phyloP scores from a whole-genome alignment of 2,888 invertebrate species.

The Drosophila tripunctata region DNA sequence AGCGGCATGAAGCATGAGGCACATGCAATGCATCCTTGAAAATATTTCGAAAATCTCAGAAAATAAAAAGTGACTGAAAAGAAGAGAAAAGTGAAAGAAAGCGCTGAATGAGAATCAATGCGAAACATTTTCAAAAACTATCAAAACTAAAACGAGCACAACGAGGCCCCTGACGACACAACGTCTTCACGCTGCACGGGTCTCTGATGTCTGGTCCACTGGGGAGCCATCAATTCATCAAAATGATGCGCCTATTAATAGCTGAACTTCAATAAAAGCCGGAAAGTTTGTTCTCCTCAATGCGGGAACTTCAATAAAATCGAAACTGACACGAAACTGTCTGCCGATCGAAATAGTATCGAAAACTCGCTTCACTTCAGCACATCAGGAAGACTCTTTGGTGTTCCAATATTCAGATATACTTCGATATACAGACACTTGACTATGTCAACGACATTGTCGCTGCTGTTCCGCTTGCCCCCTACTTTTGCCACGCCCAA shows the following conservation, averaged over 20 bases:
- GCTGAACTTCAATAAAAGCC: conserved; percentile 76
- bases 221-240: conserved; percentile 80
- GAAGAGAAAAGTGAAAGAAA: conserved; percentile 33
- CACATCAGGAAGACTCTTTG: not conserved
- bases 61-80: conserved; percentile 32
- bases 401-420: not conserved
- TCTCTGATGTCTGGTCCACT: conserved; percentile 50
- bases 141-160: conserved; percentile 66
- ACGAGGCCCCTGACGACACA: conserved; percentile 43
- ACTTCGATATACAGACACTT: conserved; percentile 18
- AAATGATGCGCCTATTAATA: conserved; percentile 67
- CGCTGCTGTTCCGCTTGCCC: conserved; percentile 29
- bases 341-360: not conserved
- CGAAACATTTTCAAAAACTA: conserved; percentile 66
- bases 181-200: not conserved
- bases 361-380: not conserved
- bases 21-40: conserved; percentile 70
- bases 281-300: conserved; percentile 41
- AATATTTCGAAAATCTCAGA: conserved; percentile 67
- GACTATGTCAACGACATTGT: conserved; percentile 68
- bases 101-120: conserved; percentile 64
- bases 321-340: conserved; percentile 62
- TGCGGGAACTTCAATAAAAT: conserved; percentile 67
- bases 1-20: conserved; percentile 3
- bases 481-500: conserved; percentile 61